Conservation (phyloP, 64 coral and sea anemone species). For the Dendronephthya gigantea region DNA sequence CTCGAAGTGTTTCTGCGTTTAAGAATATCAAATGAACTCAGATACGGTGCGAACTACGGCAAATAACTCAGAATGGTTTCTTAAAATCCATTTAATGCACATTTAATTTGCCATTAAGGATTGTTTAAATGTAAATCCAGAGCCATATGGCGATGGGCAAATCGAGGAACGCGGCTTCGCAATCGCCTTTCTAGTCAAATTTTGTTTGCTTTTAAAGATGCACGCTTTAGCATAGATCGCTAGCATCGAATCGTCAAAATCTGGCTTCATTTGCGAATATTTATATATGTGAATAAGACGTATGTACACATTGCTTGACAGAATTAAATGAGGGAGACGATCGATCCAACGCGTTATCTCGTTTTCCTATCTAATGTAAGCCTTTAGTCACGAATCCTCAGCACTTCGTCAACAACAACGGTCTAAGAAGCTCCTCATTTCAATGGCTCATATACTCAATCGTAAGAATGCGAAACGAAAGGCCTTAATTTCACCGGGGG, state of each 20-base stretch:
- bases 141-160: not conserved
- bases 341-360: not conserved
- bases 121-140: not conserved
- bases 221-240: no score
- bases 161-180: no score
- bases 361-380: not conserved
- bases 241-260: no score
- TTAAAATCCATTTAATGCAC: not conserved
- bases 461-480: not conserved
- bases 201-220: no score
- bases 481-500: not conserved
- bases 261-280: not conserved
- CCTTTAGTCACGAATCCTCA: not conserved
- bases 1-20: not conserved
- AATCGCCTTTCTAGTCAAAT: not conserved
- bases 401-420: not conserved
- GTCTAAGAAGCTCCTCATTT: not conserved
- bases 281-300: not conserved
- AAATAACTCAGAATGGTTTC: not conserved
- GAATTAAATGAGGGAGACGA: not conserved
- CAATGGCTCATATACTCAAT: not conserved
- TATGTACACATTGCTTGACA: not conserved
- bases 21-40: not conserved
- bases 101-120: not conserved
- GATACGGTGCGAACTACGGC: not conserved